Evolutionary conservation across 2,888 invertebrate species (phyloP), one percentile per base, ranked within the genome.

Genomic region (Blastobasis lacticolella): DNA sequence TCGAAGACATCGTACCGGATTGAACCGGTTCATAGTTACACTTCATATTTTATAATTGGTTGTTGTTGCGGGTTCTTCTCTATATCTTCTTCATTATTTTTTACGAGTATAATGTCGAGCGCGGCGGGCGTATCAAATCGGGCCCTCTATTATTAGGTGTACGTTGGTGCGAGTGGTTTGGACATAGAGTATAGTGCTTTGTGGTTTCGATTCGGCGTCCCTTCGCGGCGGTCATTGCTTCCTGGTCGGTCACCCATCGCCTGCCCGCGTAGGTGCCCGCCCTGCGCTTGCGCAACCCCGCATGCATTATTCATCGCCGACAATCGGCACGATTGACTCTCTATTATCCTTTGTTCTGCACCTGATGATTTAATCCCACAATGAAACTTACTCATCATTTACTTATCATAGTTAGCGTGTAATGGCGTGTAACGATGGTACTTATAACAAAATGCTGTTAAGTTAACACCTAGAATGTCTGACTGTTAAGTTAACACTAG

Each of bases 221-320:
- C 73, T 72, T 70, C 59, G 56, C 67, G 71, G 68, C 79, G 84
- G 83, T 83, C 84, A 83, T 78, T 82, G 83, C 80, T 84, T 83
- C 79, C 76, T 79, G 77, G 71, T 76, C 70, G 57, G 59, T 59
- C 61, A 58, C 65, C 63, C 66, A 10, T 69, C 69, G 68, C 70
- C 71, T 71, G 61, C 58, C 57, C 58, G 55, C 52, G 59, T 54
- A 57, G 61, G 52, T 62, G 61, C 57, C 51, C 49, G 50, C 45
- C 45, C 48, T 9, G n/a, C 41, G 37, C 54, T 45, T 52, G 62
- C 60, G 64, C 60, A 73, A 69, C 62, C 60, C 66, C 63, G 54
- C 57, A 70, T 82, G 65, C 71, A 79, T 82, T 77, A 82, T 81
- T 81, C 73, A 83, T 78, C 5, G 10, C 42, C 9, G n/a, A 10